phyloP scores from a whole-genome alignment of 2,888 invertebrate species.

The Tridacna gigas region DNA sequence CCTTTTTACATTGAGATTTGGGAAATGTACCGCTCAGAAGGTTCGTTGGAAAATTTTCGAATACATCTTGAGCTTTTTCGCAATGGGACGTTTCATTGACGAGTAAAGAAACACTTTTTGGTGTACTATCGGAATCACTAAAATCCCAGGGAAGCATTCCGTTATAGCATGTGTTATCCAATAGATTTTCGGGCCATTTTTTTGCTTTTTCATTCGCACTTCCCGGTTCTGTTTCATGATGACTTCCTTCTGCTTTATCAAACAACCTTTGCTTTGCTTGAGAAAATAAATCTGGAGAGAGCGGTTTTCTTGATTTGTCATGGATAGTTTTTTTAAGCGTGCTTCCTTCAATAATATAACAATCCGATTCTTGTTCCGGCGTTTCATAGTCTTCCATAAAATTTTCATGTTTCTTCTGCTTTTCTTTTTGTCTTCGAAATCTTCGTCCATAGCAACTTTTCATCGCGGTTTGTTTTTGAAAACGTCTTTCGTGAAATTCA shows the following conservation, averaged over 20 bases:
- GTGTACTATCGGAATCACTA: not conserved
- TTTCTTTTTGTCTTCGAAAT: too few relatives aligned
- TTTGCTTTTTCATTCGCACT: not conserved
- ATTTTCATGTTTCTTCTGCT: not conserved
- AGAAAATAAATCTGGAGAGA: not conserved
- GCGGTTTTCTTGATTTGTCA: not conserved
- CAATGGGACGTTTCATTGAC: not conserved
- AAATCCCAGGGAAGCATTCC: not conserved
- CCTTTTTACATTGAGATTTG: not conserved
- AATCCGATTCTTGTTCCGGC: not conserved
- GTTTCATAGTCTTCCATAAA: not conserved
- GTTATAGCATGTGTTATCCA: not conserved
- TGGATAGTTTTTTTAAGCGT: not conserved
- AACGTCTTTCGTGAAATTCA: not conserved
- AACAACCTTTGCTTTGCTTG: not conserved
- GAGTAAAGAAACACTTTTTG: not conserved
- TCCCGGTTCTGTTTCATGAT: not conserved
- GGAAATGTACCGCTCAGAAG: conserved; percentile 15
- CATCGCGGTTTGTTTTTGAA: not conserved
- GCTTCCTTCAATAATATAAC: conserved; percentile 3
- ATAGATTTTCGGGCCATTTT: not conserved
- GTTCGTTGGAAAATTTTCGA: conserved; percentile 2
- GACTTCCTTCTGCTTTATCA: not conserved
- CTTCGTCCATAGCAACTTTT: not conserved
- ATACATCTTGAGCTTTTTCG: not conserved